Evolutionary conservation across 2,888 invertebrate species (phyloP).

Genomic region (Pyrochroa serraticornis): DNA sequence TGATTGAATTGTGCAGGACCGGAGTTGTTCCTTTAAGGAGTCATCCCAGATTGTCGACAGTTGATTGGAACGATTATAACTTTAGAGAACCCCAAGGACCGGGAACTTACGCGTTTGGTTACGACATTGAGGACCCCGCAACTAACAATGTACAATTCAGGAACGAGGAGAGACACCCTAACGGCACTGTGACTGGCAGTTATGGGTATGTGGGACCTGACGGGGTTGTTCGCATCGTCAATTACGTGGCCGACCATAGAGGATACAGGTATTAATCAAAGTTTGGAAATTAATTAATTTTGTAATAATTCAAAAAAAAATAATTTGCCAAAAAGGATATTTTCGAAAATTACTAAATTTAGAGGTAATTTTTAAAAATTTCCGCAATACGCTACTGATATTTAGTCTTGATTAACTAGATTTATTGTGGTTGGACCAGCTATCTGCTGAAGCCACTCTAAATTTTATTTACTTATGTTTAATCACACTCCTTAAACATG

Average conservation of each 20-base stretch:
- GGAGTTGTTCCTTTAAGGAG: constrained; percentile 2
- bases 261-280: constrained; percentile 67
- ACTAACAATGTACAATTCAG: constrained; percentile 74
- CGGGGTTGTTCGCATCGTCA: constrained; percentile 66
- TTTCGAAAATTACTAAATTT: too few relatives aligned
- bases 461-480: too few relatives aligned
- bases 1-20: neutral
- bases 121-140: constrained; percentile 68
- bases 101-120: constrained; percentile 75
- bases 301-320: constrained; percentile 5
- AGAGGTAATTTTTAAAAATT: too few relatives aligned
- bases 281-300: neutral
- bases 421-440: too few relatives aligned
- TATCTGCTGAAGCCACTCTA: too few relatives aligned
- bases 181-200: constrained; percentile 75
- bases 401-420: too few relatives aligned
- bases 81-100: constrained; percentile 60
- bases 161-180: constrained; percentile 70
- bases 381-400: too few relatives aligned
- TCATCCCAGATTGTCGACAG: constrained; percentile 43
- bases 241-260: constrained; percentile 68
- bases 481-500: too few relatives aligned
- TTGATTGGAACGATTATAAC: constrained; percentile 56
- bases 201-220: constrained; percentile 73
- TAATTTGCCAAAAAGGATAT: too few relatives aligned